A percentile compares a stretch with the other conserved stretches of the same genome.
Evolutionary conservation across 2,797 vertebrate species (phyloP).

Genomic region (Channa striata): DNA sequence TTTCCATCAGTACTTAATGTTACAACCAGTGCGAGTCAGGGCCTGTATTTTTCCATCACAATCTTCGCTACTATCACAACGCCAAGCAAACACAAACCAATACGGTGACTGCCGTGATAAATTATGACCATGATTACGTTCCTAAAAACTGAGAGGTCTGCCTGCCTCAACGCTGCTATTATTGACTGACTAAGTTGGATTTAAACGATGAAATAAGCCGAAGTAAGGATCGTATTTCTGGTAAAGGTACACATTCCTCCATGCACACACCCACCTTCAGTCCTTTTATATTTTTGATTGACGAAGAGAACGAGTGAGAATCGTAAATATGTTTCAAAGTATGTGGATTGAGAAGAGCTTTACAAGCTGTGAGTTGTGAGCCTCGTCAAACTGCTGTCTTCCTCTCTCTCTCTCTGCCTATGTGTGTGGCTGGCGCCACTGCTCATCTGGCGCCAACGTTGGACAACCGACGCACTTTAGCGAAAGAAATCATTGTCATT

Average conservation of each 20-base stretch:
- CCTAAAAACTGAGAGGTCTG: background rate
- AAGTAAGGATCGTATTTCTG: conserved; percentile 12
- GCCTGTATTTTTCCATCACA: conserved; percentile 74
- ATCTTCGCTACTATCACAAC: conserved; percentile 55
- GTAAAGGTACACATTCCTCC: conserved; percentile 24
- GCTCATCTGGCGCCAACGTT: conserved; percentile 88
- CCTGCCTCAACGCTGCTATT: background rate
- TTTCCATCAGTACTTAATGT: conserved; percentile 32
- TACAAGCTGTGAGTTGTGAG: conserved; percentile 59
- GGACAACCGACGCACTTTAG: conserved; percentile 76
- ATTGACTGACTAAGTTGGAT: conserved; percentile 31
- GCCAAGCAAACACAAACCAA: conserved; percentile 1
- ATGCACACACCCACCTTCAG: conserved; percentile 70
- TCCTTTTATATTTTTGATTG: conserved; percentile 46
- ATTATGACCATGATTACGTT: background rate
- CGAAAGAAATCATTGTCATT: conserved; percentile 63
- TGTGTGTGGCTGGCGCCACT: conserved; percentile 83
- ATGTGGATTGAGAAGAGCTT: conserved; percentile 41
- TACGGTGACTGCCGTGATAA: too few relatives aligned
- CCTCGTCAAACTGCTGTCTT: conserved; percentile 62
- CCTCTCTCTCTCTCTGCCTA: conserved; percentile 52
- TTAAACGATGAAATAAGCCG: conserved; percentile 36
- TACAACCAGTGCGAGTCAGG: conserved; percentile 39
- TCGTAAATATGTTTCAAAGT: conserved; percentile 48
- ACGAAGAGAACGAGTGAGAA: conserved; percentile 23